Conservation (phyloP, 1,140 invertebrate species). For the Drosophila oshimai region DNA sequence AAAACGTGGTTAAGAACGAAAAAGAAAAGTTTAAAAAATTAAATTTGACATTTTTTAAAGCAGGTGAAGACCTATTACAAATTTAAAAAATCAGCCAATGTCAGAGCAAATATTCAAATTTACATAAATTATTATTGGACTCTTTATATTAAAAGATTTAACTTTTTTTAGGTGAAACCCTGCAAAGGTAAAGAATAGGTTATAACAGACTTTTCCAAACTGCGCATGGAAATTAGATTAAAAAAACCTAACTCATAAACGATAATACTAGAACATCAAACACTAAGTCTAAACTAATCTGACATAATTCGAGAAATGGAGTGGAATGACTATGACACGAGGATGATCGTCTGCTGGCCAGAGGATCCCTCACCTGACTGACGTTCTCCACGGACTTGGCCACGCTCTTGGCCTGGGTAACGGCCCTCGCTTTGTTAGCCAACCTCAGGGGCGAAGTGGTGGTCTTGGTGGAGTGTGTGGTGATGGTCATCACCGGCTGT, state of each 20-base stretch:
- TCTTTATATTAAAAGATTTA: too few species aligned
- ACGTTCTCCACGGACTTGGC: conserved; percentile 49
- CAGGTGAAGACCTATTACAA: too few species aligned
- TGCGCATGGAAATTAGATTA: too few species aligned
- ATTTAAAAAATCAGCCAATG: too few species aligned
- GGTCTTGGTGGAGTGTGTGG: conserved; percentile 51
- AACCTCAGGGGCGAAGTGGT: conserved; percentile 34
- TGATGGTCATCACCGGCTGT: conserved; percentile 70
- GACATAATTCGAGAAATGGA: neutral
- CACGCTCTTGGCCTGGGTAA: conserved; percentile 4
- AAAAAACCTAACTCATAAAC: neutral
- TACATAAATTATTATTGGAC: too few species aligned
- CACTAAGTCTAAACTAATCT: neutral
- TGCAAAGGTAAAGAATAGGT: too few species aligned
- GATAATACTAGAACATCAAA: neutral
- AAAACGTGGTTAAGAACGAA: too few species aligned
- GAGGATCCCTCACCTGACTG: conserved; percentile 67
- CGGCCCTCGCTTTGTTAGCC: neutral
- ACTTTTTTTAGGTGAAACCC: too few species aligned
- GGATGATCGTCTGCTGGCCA: conserved; percentile 43
- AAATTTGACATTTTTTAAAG: too few species aligned
- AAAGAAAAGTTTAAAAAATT: too few species aligned
- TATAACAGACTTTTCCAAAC: too few species aligned
- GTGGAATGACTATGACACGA: conserved; percentile 26
- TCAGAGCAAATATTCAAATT: too few species aligned